phyloP scores from a whole-genome alignment of 2,113 vertebrate species.

The Narcine bancroftii region DNA sequence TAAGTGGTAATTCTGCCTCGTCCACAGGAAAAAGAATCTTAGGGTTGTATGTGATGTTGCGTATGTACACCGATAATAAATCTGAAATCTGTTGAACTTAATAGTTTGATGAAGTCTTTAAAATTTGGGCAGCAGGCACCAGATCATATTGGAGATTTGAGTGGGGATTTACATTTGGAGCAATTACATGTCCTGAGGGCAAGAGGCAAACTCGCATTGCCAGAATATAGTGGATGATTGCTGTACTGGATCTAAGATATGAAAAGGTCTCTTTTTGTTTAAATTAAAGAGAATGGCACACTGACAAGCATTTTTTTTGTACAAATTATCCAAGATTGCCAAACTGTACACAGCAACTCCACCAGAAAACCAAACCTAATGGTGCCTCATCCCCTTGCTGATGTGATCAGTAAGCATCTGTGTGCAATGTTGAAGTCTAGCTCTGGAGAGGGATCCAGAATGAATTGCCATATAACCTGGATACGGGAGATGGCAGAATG shows the following conservation, averaged over 20 bases:
- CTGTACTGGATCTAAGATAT: background rate
- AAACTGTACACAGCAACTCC: background rate
- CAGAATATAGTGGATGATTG: background rate
- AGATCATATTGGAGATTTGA: background rate
- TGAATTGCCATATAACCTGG: background rate
- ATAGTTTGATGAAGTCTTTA: background rate
- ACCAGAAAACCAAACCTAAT: background rate
- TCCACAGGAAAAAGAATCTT: too few relatives aligned
- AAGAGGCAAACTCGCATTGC: background rate
- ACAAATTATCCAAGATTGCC: background rate
- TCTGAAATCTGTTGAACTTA: background rate
- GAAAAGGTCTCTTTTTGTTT: background rate
- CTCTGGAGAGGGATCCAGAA: background rate
- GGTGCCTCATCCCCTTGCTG: too few relatives aligned
- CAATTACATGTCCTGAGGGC: background rate
- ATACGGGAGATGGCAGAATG: too few relatives aligned
- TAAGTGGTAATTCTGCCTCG: too few relatives aligned
- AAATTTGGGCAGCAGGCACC: background rate
- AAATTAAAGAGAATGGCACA: background rate
- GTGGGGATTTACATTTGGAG: background rate
- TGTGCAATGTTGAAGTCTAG: background rate
- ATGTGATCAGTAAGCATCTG: constrained; percentile 2
- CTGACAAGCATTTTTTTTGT: background rate
- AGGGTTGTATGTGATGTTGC: too few relatives aligned
- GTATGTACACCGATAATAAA: too few relatives aligned